A percentile compares a stretch with the other conserved stretches of the same genome.
phyloP scores from a whole-genome alignment of 2,888 invertebrate genomes.

The Brachyopa scutellaris region DNA sequence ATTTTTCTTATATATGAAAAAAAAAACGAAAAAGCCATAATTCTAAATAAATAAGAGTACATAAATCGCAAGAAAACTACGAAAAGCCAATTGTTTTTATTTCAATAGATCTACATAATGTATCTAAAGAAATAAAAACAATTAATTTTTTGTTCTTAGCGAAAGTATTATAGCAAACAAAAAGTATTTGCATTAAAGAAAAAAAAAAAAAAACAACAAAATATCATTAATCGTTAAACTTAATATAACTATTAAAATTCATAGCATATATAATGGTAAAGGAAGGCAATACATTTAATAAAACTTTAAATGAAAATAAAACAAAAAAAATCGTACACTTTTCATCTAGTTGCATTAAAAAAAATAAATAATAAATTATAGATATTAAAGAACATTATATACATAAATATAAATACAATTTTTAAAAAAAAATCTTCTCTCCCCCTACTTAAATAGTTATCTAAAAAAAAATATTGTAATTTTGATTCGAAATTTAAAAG shows the following conservation, averaged over 20 bases:
- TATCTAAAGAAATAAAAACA: slow-evolving; percentile 29
- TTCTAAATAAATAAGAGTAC: slow-evolving; percentile 75
- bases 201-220: slow-evolving; percentile 35
- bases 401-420: slow-evolving; percentile 43
- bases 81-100: slow-evolving; percentile 29
- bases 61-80: slow-evolving; percentile 63
- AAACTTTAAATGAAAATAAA: slow-evolving; percentile 58
- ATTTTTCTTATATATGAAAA: slow-evolving; percentile 69
- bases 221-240: slow-evolving; percentile 70
- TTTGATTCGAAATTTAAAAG: slow-evolving; percentile 38
- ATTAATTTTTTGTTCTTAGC: slow-evolving; percentile 25
- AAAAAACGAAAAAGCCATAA: slow-evolving; percentile 73
- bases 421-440: slow-evolving; percentile 47
- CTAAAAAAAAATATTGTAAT: slow-evolving; percentile 38
- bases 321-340: slow-evolving; percentile 57
- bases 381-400: slow-evolving; percentile 48
- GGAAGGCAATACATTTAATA: slow-evolving; percentile 74
- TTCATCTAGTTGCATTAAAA: slow-evolving; percentile 68
- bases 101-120: neutral
- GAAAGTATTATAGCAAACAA: slow-evolving; percentile 61
- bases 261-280: slow-evolving; percentile 64
- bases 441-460: slow-evolving; percentile 57
- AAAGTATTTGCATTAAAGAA: slow-evolving; percentile 49
- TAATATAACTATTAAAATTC: slow-evolving; percentile 69
- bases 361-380: slow-evolving; percentile 56